Base-by-base conservation (phyloP, 30 jellyfish, hydroid and myxozoan genomes). In the Aurelia sp. region DNA sequence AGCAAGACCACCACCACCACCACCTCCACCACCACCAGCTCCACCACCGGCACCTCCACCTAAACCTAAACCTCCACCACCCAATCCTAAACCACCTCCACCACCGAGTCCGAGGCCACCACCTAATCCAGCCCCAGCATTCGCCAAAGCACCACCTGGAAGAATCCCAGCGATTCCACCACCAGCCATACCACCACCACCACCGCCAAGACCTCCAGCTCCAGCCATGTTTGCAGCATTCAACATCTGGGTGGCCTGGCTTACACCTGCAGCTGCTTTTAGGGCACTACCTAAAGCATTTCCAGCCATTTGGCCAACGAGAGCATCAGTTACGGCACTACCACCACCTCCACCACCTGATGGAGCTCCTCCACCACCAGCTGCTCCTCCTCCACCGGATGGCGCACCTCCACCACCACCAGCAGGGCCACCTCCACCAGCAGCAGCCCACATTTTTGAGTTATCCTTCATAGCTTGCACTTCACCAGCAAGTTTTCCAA, bases 401-500 rank as follows among this genome's bases (percentile, higher is more conserved):
- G 68, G 87, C 1, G 52, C 78, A 4, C 79, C 88, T 15, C 67
- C 88, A 17, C 86, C 92, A 59, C 87, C 93, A 22, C 96, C 91
- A 19, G 65, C 92, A 6, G 74, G 66, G 11, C 75, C 47, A 16
- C 81, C 85, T 37, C 89, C 90, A 8, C 90, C 94, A 37, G 91
- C 91, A 12, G 97, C 97, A 30, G 94, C 90, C 88, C 79, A 62
- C 89, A 92, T 93, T 61, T 88, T 83, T 6, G 96, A 79, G 53
- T 33, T 63, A 59, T 90, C 93, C 61, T 87, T 92, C 97, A 92
- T 87, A 4, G 89, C 94, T 87, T 92, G 97, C 8, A 92, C 87
- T 65, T 92, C 97, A 18, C 97, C 98, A 37, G 92, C 97, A 27
- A 92, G 89, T 62, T 87, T 87, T 18, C 93, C 93, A 13, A 92